phyloP scores from a whole-genome alignment of 2,113 vertebrate genomes.

The Eulacestoma nigropectus region DNA sequence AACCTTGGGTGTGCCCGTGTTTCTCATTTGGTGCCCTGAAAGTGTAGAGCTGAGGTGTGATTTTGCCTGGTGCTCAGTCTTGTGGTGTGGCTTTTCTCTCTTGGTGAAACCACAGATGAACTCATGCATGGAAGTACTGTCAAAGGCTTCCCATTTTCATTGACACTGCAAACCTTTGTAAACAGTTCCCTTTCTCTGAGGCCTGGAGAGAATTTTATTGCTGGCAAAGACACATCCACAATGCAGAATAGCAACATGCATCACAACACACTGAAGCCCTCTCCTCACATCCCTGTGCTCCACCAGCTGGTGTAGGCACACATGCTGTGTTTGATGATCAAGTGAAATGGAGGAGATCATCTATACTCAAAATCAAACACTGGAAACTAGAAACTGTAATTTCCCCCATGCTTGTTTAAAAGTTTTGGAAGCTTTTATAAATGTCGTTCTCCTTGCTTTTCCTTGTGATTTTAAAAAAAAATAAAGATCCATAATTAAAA shows the following conservation, averaged over 20 bases:
- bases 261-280: neutral
- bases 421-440: neutral
- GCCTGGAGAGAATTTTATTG: neutral
- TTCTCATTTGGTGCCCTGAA: neutral
- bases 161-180: neutral
- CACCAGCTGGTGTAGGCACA: neutral
- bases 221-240: neutral
- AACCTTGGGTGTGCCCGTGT: neutral
- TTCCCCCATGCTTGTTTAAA: neutral
- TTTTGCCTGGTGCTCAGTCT: neutral
- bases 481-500: neutral
- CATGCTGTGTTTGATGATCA: neutral
- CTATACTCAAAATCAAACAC: neutral
- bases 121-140: fast-evolving
- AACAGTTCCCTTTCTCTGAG: neutral
- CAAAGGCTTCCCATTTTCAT: neutral
- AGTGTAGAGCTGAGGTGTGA: neutral
- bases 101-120: neutral
- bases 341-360: neutral
- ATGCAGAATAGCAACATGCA: neutral
- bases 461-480: neutral
- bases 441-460: neutral
- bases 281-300: neutral
- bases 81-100: neutral
- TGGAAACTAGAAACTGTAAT: neutral